A percentile compares a stretch with the other conserved stretches of the same genome.
These are phyloP conservation scores for Carcinoscorpius rotundicauda DNA, from an alignment of 1,140 invertebrate species.

Conservation along the genomic window DNA sequence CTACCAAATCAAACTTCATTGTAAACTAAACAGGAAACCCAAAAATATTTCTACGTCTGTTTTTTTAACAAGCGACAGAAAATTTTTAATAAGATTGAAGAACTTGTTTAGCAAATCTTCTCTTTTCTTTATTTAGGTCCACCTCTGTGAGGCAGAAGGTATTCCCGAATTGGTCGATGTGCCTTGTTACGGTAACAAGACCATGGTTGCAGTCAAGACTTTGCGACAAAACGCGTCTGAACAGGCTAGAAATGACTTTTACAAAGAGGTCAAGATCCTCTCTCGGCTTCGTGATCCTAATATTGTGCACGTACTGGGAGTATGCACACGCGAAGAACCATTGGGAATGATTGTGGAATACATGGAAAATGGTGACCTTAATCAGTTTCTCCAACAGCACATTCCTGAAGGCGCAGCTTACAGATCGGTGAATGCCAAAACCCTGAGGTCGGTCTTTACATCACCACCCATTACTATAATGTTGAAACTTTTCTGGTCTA, in stretches of 20 bases:
- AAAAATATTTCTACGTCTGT: too few relatives aligned
- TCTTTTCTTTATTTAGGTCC: conserved; percentile 46
- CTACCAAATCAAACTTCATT: too few relatives aligned
- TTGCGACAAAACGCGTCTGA: conserved; percentile 55
- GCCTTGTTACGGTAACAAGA: conserved; percentile 44
- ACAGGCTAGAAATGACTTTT: conserved; percentile 76
- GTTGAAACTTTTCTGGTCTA: too few relatives aligned
- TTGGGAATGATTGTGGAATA: conserved; percentile 82
- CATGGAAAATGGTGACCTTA: conserved; percentile 75
- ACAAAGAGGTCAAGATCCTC: conserved; percentile 73
- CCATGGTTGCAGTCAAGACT: conserved; percentile 62
- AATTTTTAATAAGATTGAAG: too few relatives aligned
- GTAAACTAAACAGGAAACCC: too few relatives aligned
- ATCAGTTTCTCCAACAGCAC: conserved; percentile 56
- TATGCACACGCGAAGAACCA: conserved; percentile 66
- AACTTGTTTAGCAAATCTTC: too few relatives aligned
- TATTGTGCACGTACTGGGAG: conserved; percentile 72
- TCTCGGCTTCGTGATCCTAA: conserved; percentile 73
- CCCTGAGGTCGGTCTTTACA: conserved; percentile 25
- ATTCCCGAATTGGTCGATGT: conserved; percentile 58
- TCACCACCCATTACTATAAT: too few relatives aligned
- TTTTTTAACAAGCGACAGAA: too few relatives aligned
- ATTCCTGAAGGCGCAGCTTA: conserved; percentile 27
- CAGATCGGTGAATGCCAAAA: conserved; percentile 21
- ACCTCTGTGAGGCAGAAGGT: conserved; percentile 70